Evolutionary conservation across 1,140 invertebrate species (phyloP).

Genomic region (Hyles vespertilio): DNA sequence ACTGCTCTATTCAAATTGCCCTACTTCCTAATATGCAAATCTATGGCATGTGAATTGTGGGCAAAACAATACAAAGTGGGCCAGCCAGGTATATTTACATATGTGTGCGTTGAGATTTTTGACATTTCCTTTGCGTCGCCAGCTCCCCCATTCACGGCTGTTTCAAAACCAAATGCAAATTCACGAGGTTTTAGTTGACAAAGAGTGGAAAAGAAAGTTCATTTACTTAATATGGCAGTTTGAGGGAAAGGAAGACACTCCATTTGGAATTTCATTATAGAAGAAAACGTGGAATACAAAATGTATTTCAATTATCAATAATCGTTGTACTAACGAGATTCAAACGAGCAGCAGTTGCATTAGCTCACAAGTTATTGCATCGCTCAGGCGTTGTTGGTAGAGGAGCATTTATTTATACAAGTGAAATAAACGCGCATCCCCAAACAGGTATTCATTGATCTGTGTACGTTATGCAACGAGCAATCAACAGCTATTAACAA

Average conservation of each 20-base stretch:
- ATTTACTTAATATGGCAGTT: constrained; percentile 17
- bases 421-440: constrained; percentile 4
- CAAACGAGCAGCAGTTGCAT: too few species aligned
- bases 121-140: constrained; percentile 18
- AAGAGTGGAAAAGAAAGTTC: constrained; percentile 21
- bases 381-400: neutral
- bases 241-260: constrained; percentile 13
- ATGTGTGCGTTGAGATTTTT: constrained; percentile 27
- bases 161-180: constrained; percentile 16
- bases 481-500: constrained; percentile 1
- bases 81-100: constrained; percentile 45
- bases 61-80: constrained; percentile 55
- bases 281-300: too few species aligned
- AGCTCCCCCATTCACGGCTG: constrained; percentile 11
- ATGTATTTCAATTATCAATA: too few species aligned
- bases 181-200: constrained; percentile 13
- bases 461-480: constrained; percentile 10
- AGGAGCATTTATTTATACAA: neutral
- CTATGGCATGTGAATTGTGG: constrained; percentile 52
- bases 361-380: neutral
- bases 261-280: too few species aligned
- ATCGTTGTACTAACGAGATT: too few species aligned
- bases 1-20: constrained; percentile 50
- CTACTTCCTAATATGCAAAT: constrained; percentile 71
- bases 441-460: constrained; percentile 7